A percentile compares a stretch with the other conserved stretches of the same genome.
These are phyloP conservation scores for Pionites leucogaster DNA, from an alignment of 2,113 vertebrate species.

Conservation along the genomic window DNA sequence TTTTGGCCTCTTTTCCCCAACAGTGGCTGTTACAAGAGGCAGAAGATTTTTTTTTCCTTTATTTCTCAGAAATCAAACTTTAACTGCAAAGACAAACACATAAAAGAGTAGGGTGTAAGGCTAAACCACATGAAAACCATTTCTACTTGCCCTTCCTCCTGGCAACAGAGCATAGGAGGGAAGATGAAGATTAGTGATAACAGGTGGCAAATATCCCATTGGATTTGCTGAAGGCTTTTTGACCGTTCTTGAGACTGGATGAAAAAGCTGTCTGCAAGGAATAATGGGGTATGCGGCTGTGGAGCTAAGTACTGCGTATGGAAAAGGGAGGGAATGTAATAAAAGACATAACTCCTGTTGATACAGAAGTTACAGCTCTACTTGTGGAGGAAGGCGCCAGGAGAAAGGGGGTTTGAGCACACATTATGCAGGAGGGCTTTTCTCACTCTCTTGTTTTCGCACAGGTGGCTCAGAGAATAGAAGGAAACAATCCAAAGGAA, in stretches of 20 bases:
- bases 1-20: not conserved
- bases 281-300: fast-evolving
- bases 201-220: not conserved
- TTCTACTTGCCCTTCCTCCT: not conserved
- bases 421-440: not conserved
- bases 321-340: not conserved
- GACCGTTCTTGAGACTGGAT: fast-evolving
- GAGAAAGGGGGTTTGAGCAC: not conserved
- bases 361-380: not conserved
- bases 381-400: not conserved
- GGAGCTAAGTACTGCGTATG: not conserved
- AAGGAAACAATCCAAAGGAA: not conserved
- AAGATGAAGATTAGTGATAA: not conserved
- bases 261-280: not conserved
- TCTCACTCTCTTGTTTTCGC: not conserved
- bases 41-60: not conserved
- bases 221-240: not conserved
- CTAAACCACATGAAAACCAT: not conserved
- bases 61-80: not conserved
- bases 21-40: not conserved
- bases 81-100: not conserved
- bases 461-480: not conserved
- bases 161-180: not conserved
- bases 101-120: not conserved
- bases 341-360: not conserved